Evolutionary conservation across 2,113 vertebrate species (phyloP), one percentile per base, ranked within the genome.

Genomic region (Microcebus jonahi): DNA sequence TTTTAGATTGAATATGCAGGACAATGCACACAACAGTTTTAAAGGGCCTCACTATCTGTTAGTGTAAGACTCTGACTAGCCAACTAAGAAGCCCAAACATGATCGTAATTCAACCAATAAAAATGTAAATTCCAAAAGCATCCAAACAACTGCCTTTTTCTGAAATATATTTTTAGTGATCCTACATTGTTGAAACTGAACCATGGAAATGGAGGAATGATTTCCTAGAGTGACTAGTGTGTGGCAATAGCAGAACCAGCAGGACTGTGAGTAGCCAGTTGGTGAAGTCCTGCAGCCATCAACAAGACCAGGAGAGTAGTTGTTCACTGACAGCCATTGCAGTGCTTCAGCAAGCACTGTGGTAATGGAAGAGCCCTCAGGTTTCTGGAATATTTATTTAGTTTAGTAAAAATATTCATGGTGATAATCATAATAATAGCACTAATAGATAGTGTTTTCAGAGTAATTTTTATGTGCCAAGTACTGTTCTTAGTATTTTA

Each of bases 321-420:
- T 50, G 14, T 1, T 13, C 29, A 8, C 1, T 39, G 42, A 29
- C 2, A 4, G 14, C 23, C 29, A 79, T 3, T 27, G 13, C 0
- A 27, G 4, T 88, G 8, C 75, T 42, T n/a, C 15, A 23, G 8
- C 13, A 6, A 59, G 75, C 11, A 3, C 14, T n/a, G 29, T 4
- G 0, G 3, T 53, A 61, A 10, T 53, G 6, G 3, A 68, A 34
- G 45, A 91, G 13, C 5, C 25, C 29, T 81, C 34, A 36, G 34
- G 1, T 76, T 79, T 39, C 36, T 29, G 65, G 12, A 0, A 34
- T 15, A 20, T 29, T 53, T 45, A 36, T 50, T 91, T 77, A 48
- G 2, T 53, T 45, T 34, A 89, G 5, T 23, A 1, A 23, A 10
- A 61, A 83, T 53, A 59, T 48, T 6, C 36, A 10, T 34, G 2